A percentile compares a stretch with the other conserved stretches of the same genome.
Evolutionary conservation across 2,113 vertebrate genomes (phyloP).

Genomic region (Notothenia coriiceps): DNA sequence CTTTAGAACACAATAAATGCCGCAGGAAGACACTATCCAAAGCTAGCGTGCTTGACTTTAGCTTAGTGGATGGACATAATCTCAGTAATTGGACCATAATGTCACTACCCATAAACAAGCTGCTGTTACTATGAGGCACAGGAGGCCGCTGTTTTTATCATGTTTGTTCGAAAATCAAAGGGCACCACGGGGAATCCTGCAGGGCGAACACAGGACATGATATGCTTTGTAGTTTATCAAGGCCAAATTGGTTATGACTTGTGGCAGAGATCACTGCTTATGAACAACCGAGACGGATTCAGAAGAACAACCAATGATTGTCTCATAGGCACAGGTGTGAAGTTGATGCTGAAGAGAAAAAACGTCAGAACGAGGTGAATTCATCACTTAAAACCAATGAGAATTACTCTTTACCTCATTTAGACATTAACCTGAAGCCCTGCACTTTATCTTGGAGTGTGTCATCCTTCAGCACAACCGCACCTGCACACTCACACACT

Average conservation of each 20-base stretch:
- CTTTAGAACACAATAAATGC: constrained; percentile 31
- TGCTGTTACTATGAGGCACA: constrained; percentile 54
- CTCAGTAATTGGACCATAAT: constrained; percentile 73
- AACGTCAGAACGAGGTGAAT: constrained; percentile 6
- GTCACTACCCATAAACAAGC: constrained; percentile 56
- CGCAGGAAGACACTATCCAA: background rate
- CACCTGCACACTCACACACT: constrained; percentile 48
- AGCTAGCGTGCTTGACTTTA: constrained; percentile 32
- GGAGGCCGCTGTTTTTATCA: constrained; percentile 60
- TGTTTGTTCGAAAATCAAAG: constrained; percentile 72
- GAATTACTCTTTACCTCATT: constrained; percentile 35
- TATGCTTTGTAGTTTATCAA: constrained; percentile 58
- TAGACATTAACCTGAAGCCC: constrained; percentile 25
- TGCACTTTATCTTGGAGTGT: constrained; percentile 8
- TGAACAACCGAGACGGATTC: constrained; percentile 28
- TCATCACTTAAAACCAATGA: constrained; percentile 24
- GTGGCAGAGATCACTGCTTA: constrained; percentile 44
- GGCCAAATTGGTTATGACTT: constrained; percentile 52
- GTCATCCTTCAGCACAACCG: background rate
- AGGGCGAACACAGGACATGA: constrained; percentile 61
- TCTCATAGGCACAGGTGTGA: too few species aligned
- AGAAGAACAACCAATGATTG: constrained; percentile 12
- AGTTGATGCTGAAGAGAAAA: background rate
- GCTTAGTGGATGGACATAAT: constrained; percentile 58
- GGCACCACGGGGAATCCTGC: constrained; percentile 52